Base-by-base conservation (phyloP, 2,888 invertebrate species). In the Chrysina gloriosa region DNA sequence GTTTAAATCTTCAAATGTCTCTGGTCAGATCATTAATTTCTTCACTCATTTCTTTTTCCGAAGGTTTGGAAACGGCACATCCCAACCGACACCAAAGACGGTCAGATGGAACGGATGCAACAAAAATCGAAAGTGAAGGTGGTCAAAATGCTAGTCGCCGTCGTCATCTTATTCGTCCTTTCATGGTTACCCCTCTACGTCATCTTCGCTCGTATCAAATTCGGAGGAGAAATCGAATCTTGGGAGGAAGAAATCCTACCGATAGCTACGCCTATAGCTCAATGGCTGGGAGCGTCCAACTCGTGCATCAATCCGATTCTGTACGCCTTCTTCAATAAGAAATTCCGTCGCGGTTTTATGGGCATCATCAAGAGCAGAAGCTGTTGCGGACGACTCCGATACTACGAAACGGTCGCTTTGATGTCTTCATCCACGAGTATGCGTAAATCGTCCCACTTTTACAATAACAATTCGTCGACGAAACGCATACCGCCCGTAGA, bases 221-320 rank as follows among this genome's bases (percentile, higher is more conserved):
- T 95, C 16, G 92, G 93, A 48, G 91, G 92, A 50, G 89, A 89
- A 6, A 87, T 92, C 36, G 87, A 90, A 71, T 86, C 89, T 54
- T 92, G 91, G 89, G 94, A 92, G 77, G 93, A 93, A 77, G 92
- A 93, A 73, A 86, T 93, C 69, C 85, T 94, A 34, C 91, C 91
- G 48, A 89, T 93, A 16, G 90, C 92, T 1, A 93, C 94, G 14
- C 97, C 97, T 2, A 87, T 97, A 58, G 96, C 94, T 3, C 96
- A 95, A 81, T 95, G 94, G 95, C 85, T 97, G 50, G 97, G 97
- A 1, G 91, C 95, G 0, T 95, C 96, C 14, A 97, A 97, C 83
- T 95, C 95, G 16, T 96, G 96, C 86, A 96, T 97, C 79, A 97
- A 97, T 83, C 97, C 97, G 0, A 92, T 97, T 71, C 86, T 97